Conservation (phyloP, 1,140 invertebrate species). For the Eurosta solidaginis region DNA sequence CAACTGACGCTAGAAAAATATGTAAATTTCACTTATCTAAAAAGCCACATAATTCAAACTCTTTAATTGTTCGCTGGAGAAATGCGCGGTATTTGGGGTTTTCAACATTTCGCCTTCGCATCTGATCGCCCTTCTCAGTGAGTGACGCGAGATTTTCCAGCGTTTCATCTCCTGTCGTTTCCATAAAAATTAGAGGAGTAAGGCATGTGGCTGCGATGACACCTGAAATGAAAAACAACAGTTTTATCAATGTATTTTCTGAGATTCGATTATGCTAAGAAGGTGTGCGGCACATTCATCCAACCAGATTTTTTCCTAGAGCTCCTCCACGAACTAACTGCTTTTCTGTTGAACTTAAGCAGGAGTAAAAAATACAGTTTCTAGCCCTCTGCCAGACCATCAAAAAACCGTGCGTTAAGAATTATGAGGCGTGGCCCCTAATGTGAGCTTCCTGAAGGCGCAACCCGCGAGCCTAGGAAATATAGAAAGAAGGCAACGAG, state of each 20-base stretch:
- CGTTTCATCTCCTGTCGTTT: slow-evolving; percentile 45
- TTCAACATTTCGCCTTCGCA: slow-evolving; percentile 52
- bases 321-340: too few species aligned
- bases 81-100: slow-evolving; percentile 56
- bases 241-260: neutral
- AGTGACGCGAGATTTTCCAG: slow-evolving; percentile 50
- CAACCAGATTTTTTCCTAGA: too few species aligned
- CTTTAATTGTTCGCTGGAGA: slow-evolving; percentile 53
- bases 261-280: neutral
- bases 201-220: slow-evolving; percentile 57
- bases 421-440: too few species aligned
- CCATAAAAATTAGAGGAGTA: slow-evolving; percentile 53
- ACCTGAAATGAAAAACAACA: slow-evolving; percentile 37
- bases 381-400: too few species aligned
- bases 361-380: too few species aligned
- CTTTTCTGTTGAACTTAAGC: too few species aligned
- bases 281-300: too few species aligned
- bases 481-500: too few species aligned
- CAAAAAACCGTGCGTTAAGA: too few species aligned
- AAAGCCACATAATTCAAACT: slow-evolving; percentile 54
- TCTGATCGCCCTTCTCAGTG: slow-evolving; percentile 48
- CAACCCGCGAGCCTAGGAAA: too few species aligned
- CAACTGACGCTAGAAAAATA: neutral
- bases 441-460: too few species aligned
- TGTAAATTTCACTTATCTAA: slow-evolving; percentile 42